These are phyloP conservation scores for Theocolax elegans DNA, from an alignment of 1,140 invertebrate species.

Conservation along the genomic window DNA sequence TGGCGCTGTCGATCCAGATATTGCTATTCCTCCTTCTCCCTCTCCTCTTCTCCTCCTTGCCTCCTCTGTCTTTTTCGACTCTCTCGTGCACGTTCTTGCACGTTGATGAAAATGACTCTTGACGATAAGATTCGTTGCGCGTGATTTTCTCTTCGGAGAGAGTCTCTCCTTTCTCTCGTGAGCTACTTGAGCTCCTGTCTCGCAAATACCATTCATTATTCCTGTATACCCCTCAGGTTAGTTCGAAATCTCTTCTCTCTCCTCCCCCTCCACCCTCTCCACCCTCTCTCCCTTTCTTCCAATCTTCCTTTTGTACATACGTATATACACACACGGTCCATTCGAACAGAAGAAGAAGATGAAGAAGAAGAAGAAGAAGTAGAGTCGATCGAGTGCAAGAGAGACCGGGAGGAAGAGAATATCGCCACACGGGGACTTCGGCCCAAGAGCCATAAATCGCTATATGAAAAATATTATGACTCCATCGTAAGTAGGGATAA, in stretches of 20 bases:
- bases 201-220: constrained; percentile 40
- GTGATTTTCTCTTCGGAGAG: constrained; percentile 16
- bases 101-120: constrained; percentile 30
- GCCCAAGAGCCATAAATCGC: constrained; percentile 46
- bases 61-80: not conserved
- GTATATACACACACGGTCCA: not conserved
- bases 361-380: not conserved
- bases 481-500: constrained; percentile 55
- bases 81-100: no score
- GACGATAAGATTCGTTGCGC: constrained; percentile 28
- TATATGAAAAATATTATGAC: constrained; percentile 56
- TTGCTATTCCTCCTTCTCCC: no score
- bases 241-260: constrained; percentile 1
- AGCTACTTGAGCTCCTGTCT: constrained; percentile 29
- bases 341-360: constrained; percentile 11
- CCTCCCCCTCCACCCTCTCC: not conserved
- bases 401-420: no score
- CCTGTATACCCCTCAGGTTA: constrained; percentile 26
- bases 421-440: constrained; percentile 6
- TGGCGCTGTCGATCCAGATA: no score
- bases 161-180: constrained; percentile 1
- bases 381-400: no score
- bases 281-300: not conserved
- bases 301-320: not conserved
- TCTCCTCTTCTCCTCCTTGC: not conserved